These are phyloP conservation scores for Xiphydria camelus DNA, from an alignment of 2,888 invertebrate genomes.

Conservation along the genomic window DNA sequence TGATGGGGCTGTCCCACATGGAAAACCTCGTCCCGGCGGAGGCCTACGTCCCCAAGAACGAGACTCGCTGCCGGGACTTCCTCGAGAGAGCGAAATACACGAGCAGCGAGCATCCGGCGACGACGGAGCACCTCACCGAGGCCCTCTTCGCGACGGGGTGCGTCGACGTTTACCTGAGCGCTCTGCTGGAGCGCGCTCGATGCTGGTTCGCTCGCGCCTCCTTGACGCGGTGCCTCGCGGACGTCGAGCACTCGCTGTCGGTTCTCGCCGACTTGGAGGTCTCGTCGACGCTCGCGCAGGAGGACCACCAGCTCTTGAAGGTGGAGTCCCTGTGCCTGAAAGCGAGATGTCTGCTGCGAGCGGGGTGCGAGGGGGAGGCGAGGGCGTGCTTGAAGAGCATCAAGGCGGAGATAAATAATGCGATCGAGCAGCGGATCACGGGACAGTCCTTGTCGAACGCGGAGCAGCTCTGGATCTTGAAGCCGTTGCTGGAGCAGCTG, in stretches of 20 bases:
- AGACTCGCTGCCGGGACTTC: no score
- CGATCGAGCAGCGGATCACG: no score
- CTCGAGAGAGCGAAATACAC: no score
- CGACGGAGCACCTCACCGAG: slow-evolving; percentile 25
- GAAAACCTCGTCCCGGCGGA: slow-evolving; percentile 18
- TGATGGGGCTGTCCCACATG: slow-evolving; percentile 28
- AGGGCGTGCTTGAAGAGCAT: slow-evolving; percentile 17
- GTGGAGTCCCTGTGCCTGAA: slow-evolving; percentile 34
- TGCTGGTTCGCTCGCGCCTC: slow-evolving; percentile 29
- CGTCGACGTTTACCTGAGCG: slow-evolving; percentile 29
- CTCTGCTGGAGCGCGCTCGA: slow-evolving; percentile 36
- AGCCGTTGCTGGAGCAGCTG: slow-evolving; percentile 14
- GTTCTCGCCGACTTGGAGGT: slow-evolving; percentile 22
- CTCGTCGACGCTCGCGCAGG: neutral
- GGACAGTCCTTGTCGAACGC: slow-evolving; percentile 10
- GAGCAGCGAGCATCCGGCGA: no score
- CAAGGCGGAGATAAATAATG: slow-evolving; percentile 23
- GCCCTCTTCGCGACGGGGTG: slow-evolving; percentile 41
- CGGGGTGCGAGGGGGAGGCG: slow-evolving; percentile 8
- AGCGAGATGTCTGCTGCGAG: slow-evolving; percentile 30
- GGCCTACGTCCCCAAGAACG: slow-evolving; percentile 32
- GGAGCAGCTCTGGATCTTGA: slow-evolving; percentile 22
- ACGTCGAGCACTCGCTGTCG: slow-evolving; percentile 38
- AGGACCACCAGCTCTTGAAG: slow-evolving; percentile 11
- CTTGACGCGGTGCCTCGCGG: slow-evolving; percentile 35